These are phyloP conservation scores for Harpegnathos saltator DNA, from an alignment of 1,140 invertebrate genomes.

Conservation along the genomic window DNA sequence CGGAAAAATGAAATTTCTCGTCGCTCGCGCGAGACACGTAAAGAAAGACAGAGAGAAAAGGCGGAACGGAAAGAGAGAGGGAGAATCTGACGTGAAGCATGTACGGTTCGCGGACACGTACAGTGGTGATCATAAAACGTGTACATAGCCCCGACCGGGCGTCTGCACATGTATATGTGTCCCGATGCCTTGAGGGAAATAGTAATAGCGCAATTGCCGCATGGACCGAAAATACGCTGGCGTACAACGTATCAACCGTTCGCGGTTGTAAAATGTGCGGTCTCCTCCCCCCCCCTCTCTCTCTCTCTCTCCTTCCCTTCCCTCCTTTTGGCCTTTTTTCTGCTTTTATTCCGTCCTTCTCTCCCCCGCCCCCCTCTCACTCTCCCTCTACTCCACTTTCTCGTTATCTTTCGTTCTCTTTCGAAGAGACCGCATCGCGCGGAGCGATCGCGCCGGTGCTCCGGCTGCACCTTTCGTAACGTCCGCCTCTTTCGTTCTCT, in stretches of 20 bases:
- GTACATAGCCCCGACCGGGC: slow-evolving; percentile 34
- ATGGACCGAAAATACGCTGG: slow-evolving; percentile 47
- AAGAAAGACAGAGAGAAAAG: too few species aligned
- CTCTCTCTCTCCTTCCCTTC: not conserved
- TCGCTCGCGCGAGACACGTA: slow-evolving; percentile 36
- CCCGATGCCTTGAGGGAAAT: slow-evolving; percentile 54
- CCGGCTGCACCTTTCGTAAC: slow-evolving; percentile 15
- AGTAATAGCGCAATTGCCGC: slow-evolving; percentile 61
- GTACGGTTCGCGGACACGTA: slow-evolving; percentile 62
- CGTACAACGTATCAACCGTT: slow-evolving; percentile 51
- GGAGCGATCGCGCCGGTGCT: slow-evolving; percentile 2
- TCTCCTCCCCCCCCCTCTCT: not conserved
- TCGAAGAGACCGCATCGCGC: slow-evolving; percentile 20
- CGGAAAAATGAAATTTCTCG: slow-evolving; percentile 61
- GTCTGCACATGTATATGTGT: slow-evolving; percentile 22
- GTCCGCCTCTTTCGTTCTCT: not conserved
- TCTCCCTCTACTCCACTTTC: not conserved
- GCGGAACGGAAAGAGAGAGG: too few species aligned
- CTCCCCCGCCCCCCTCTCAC: not conserved
- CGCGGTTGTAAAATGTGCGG: slow-evolving; percentile 58
- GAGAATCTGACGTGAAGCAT: slow-evolving; percentile 52
- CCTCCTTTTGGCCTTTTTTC: slow-evolving; percentile 18
- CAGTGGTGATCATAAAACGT: slow-evolving; percentile 62
- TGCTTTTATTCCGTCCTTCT: not conserved
- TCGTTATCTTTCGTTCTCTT: not conserved